Percentiles rank a stretch among this genome's conserved stretches.
Conservation (phyloP, 1,140 invertebrate species). For the Heliconius congener region DNA sequence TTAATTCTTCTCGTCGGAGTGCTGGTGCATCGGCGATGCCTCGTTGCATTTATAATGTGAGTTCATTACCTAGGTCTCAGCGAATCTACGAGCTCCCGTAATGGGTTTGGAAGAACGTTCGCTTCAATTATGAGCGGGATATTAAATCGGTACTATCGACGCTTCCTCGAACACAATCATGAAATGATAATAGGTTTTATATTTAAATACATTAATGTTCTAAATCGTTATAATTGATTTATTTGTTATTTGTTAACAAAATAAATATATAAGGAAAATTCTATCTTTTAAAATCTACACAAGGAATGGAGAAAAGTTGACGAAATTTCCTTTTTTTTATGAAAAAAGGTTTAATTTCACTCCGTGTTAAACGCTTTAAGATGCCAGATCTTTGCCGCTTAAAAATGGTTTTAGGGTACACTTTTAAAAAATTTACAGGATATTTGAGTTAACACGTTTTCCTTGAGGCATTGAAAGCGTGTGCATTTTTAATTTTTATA, state of each 20-base stretch:
- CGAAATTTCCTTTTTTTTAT: background rate
- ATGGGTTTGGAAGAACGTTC: slow-evolving; percentile 75
- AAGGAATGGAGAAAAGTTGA: background rate
- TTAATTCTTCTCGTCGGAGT: slow-evolving; percentile 75
- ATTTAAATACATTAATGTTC: background rate
- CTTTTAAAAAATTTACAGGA: slow-evolving; percentile 55
- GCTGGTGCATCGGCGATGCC: slow-evolving; percentile 67
- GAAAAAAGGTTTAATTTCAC: slow-evolving; percentile 25
- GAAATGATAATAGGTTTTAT: background rate
- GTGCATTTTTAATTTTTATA: slow-evolving; percentile 75
- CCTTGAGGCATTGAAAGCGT: slow-evolving; percentile 63
- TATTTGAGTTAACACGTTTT: slow-evolving; percentile 62
- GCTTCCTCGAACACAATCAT: slow-evolving; percentile 22
- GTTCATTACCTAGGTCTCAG: slow-evolving; percentile 74
- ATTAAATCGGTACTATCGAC: slow-evolving; percentile 67
- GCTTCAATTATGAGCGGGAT: slow-evolving; percentile 74
- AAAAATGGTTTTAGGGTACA: slow-evolving; percentile 45
- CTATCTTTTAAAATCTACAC: background rate
- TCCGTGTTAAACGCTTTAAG: slow-evolving; percentile 32
- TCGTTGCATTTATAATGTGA: slow-evolving; percentile 80
- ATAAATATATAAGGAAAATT: background rate
- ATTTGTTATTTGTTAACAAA: background rate
- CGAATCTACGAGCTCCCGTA: slow-evolving; percentile 59
- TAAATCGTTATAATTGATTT: background rate
- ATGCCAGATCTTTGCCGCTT: slow-evolving; percentile 22